phyloP scores from a whole-genome alignment of 2,888 invertebrate genomes.

The Epinotia demarniana region DNA sequence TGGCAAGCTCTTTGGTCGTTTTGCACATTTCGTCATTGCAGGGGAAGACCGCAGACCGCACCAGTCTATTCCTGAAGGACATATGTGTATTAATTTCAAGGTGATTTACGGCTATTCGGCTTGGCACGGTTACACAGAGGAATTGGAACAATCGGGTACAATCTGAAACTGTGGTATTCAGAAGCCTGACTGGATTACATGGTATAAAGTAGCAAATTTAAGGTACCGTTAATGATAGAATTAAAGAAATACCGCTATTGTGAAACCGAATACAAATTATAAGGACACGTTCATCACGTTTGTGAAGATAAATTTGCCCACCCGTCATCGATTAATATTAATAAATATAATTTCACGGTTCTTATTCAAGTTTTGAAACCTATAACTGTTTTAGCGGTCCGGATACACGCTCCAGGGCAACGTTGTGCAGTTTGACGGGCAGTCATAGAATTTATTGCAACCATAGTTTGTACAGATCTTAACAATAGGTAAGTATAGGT shows the following conservation, averaged over 20 bases:
- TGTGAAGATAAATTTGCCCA: not conserved
- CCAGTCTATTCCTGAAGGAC: not conserved
- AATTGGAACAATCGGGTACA: slow-evolving; percentile 10
- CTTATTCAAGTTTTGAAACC: not conserved
- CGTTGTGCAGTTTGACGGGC: not conserved
- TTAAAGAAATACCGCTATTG: not conserved
- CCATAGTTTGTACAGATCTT: too few species aligned
- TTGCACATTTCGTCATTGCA: not conserved
- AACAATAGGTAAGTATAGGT: too few species aligned
- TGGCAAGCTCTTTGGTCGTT: slow-evolving; percentile 3
- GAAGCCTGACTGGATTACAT: not conserved
- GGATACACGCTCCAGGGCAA: not conserved
- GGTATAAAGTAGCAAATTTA: not conserved
- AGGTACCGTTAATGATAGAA: not conserved
- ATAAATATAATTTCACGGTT: not conserved
- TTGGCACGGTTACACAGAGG: not conserved
- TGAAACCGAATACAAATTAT: too few species aligned
- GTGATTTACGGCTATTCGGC: not conserved
- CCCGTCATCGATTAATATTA: too few species aligned
- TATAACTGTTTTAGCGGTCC: not conserved
- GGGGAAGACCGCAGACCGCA: slow-evolving; percentile 1
- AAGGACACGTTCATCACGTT: too few species aligned
- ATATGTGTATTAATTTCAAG: not conserved
- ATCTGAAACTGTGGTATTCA: slow-evolving; percentile 11
- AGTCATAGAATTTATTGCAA: too few species aligned